Percentiles rank a stretch among this genome's conserved stretches.
Evolutionary conservation across 2,113 vertebrate species (phyloP).

Genomic region (Clarias batrachus): DNA sequence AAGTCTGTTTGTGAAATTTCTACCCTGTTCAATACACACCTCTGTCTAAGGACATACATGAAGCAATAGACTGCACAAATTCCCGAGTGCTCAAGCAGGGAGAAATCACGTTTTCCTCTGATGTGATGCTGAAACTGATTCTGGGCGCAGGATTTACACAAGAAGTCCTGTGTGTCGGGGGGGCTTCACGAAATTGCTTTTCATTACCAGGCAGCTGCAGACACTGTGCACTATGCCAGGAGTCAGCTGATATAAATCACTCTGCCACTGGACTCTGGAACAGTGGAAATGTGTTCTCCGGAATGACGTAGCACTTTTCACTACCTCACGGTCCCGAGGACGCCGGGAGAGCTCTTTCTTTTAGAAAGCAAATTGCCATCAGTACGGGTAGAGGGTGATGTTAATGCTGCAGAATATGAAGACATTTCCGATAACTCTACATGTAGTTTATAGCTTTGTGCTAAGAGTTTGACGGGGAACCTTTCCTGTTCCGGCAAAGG

Average conservation of each 20-base stretch:
- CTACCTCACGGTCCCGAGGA: not conserved
- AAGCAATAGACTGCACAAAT: no score
- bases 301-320: not conserved
- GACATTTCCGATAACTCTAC: not conserved
- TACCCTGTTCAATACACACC: not conserved
- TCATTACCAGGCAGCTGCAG: not conserved
- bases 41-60: not conserved
- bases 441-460: not conserved
- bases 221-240: not conserved
- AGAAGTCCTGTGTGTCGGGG: no score
- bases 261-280: not conserved
- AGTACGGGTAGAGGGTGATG: not conserved
- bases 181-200: not conserved
- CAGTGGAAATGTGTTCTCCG: not conserved
- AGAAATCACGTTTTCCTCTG: not conserved
- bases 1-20: not conserved
- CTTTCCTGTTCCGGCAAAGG: not conserved
- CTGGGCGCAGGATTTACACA: not conserved
- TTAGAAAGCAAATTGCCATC: not conserved
- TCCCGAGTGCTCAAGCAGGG: not conserved
- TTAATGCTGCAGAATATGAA: not conserved
- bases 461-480: not conserved
- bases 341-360: not conserved
- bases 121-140: not conserved
- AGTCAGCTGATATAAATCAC: not conserved